These are phyloP conservation scores for Hylomyscus alleni DNA, from an alignment of 2,797 vertebrate species.

Conservation along the genomic window DNA sequence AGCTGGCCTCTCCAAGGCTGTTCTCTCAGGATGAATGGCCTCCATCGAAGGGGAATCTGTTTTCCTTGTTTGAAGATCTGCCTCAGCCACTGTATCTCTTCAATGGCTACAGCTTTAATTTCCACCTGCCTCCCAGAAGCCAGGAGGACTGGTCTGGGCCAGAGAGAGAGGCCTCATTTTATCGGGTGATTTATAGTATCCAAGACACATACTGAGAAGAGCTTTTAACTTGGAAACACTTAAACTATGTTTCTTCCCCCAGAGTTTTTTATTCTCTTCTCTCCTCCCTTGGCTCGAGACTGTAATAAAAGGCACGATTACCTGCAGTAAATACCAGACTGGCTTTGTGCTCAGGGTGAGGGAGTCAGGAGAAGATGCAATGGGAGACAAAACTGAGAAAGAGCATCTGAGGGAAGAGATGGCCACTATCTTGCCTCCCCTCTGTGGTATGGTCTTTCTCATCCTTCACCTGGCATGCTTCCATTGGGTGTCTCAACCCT, in stretches of 20 bases:
- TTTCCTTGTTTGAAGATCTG: neutral
- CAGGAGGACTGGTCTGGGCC: neutral
- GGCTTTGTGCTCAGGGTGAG: neutral
- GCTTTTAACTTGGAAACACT: neutral
- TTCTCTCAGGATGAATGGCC: neutral
- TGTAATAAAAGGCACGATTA: slow-evolving; percentile 23
- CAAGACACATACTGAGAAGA: neutral
- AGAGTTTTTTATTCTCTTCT: slow-evolving; percentile 6
- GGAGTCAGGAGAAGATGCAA: neutral
- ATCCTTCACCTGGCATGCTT: neutral
- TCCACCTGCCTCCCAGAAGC: neutral
- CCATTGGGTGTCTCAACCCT: neutral
- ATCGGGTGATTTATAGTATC: neutral
- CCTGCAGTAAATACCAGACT: slow-evolving; percentile 38
- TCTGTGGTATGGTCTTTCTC: too few relatives aligned
- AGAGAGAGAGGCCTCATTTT: neutral
- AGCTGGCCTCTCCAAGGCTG: neutral
- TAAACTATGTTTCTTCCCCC: neutral
- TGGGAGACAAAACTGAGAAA: neutral
- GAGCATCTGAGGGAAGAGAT: neutral
- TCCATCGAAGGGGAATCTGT: neutral
- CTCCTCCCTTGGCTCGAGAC: slow-evolving; percentile 40
- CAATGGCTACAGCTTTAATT: neutral
- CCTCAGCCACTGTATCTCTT: neutral
- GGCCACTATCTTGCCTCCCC: neutral